Percentiles rank a stretch among this genome's conserved stretches.
Evolutionary conservation across 2,113 vertebrate genomes (phyloP).

Genomic region (Thalassarche chlororhynchos): DNA sequence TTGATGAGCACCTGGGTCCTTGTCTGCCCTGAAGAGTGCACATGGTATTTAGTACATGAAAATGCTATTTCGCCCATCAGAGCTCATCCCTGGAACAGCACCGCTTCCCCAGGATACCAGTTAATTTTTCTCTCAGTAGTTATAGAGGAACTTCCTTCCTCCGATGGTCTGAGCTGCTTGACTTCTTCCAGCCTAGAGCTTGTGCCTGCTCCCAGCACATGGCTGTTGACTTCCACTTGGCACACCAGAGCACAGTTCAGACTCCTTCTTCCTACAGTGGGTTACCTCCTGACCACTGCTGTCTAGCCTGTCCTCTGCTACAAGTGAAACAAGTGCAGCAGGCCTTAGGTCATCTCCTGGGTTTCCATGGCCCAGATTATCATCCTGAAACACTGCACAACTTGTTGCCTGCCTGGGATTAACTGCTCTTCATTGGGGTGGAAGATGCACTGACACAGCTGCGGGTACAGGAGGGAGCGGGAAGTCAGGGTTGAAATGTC

Average conservation of each 20-base stretch:
- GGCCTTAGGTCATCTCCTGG: not conserved
- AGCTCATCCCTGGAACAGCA: conserved; percentile 27
- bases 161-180: not conserved
- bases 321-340: not conserved
- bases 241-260: not conserved
- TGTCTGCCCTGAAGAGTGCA: conserved; percentile 11
- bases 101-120: not conserved
- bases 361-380: not conserved
- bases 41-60: conserved; percentile 56
- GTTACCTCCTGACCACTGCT: not conserved
- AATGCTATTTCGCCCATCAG: conserved; percentile 65
- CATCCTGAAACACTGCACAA: not conserved
- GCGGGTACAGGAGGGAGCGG: not conserved
- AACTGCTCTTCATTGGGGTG: not conserved
- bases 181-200: not conserved
- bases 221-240: not conserved
- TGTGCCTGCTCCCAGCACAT: not conserved
- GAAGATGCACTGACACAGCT: not conserved
- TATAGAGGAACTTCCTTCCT: not conserved
- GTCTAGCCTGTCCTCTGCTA: not conserved
- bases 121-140: conserved; percentile 24
- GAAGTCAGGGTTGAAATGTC: not conserved
- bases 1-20: conserved; percentile 66
- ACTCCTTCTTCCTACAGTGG: not conserved
- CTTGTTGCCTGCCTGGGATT: not conserved